Percentiles rank a stretch among this genome's conserved stretches.
These are phyloP conservation scores for Phataginus tetradactyla DNA, from an alignment of 2,797 vertebrate species.

Conservation along the genomic window DNA sequence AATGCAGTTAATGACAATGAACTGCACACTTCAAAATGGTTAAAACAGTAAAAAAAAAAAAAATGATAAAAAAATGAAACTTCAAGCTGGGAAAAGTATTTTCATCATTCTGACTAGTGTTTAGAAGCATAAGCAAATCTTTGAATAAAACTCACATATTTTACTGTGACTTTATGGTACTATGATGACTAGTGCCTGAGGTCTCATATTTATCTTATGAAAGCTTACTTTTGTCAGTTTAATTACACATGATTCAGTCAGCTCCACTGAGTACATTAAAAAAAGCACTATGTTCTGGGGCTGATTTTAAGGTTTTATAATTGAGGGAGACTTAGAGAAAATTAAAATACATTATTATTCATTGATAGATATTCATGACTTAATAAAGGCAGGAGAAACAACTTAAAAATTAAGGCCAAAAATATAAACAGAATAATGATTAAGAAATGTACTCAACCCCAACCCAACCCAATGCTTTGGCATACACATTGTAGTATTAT, in stretches of 20 bases:
- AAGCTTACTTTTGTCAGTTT: constrained; percentile 19
- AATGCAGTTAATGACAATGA: neutral
- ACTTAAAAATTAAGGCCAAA: constrained; percentile 1
- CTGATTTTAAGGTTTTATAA: constrained; percentile 48
- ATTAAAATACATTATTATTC: constrained; percentile 42
- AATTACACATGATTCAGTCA: neutral
- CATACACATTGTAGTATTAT: neutral
- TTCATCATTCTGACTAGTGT: neutral
- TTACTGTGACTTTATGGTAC: neutral
- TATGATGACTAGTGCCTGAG: neutral
- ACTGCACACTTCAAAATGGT: neutral
- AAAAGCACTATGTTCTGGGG: neutral
- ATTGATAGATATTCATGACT: neutral
- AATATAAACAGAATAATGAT: constrained; percentile 23
- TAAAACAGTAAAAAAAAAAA: neutral
- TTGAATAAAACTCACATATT: constrained; percentile 16
- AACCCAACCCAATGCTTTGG: neutral
- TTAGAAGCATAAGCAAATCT: neutral
- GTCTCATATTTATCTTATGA: neutral
- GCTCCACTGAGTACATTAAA: neutral
- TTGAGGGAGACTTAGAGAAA: neutral
- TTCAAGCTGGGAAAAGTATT: neutral
- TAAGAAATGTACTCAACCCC: neutral
- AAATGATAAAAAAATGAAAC: constrained; percentile 15
- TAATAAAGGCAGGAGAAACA: neutral